Conservation (phyloP, 2,888 invertebrate genomes). For the Lysandra coridon region DNA sequence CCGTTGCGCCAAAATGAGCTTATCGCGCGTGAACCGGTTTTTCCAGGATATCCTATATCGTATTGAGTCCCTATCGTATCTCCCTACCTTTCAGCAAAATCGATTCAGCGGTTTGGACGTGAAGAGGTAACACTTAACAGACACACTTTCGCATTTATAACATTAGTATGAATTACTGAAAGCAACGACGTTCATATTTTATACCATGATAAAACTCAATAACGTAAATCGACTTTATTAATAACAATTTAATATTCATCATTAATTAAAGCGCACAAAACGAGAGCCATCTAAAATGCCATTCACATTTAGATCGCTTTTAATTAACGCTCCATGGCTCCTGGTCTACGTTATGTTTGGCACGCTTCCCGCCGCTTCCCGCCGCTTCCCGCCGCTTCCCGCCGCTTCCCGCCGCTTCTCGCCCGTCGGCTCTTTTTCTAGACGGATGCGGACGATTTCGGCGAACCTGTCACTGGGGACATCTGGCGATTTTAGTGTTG, state of each 20-base stretch:
- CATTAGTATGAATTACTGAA: background rate
- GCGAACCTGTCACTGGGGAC: constrained; percentile 16
- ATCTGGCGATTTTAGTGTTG: constrained; percentile 21
- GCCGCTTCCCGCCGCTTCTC: background rate
- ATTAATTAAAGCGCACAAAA: constrained; percentile 1
- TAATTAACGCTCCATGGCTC: constrained; percentile 10
- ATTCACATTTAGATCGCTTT: constrained; percentile 14
- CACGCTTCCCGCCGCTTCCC: constrained; percentile 6
- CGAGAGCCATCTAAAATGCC: constrained; percentile 16
- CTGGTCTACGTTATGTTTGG: constrained; percentile 10
- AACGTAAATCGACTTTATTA: background rate
- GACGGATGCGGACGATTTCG: constrained; percentile 23
- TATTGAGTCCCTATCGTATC: too few relatives aligned
- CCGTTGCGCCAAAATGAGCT: too few relatives aligned
- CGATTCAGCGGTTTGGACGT: too few relatives aligned
- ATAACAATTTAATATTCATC: constrained; percentile 7
- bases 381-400: background rate
- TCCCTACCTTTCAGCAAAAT: too few relatives aligned
- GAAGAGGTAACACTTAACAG: too few relatives aligned
- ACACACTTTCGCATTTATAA: background rate
- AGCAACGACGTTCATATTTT: background rate
- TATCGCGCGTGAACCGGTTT: too few relatives aligned
- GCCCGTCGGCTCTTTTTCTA: constrained; percentile 1
- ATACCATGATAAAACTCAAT: background rate
- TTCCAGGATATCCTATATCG: too few relatives aligned